Evolutionary conservation across 2,113 vertebrate species (phyloP), one percentile per base, ranked within the genome.

Genomic region (Emydocephalus ijimae): DNA sequence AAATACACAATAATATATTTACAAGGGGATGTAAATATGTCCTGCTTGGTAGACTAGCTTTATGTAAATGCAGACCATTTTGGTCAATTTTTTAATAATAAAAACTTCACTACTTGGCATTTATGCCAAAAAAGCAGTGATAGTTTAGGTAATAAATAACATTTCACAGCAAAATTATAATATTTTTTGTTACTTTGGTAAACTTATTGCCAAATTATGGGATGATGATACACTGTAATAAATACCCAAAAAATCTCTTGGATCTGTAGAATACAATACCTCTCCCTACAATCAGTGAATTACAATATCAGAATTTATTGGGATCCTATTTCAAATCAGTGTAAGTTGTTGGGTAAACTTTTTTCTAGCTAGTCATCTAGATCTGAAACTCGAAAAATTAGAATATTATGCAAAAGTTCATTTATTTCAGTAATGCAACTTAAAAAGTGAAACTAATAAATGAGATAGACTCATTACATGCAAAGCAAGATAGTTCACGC

Each of bases 191-290:
- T 81, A 81, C 15, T 23, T 74, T 88, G 21, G 2, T 23, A 87
- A 91, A 91, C 0, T n/a, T 24, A 2, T 86, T 85, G 23, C 6
- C 15, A 87, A 59, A 50, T 52, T 50, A 90, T 87, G 64, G 39
- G 29, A 88, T 39, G 23, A 69, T 39, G 4, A 29, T 21, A 54
- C 88, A 26, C 24, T 59, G 57, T 59, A 90, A 5, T 93, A 90
- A 48, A 56, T 21, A 21, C 14, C 88, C 54, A 18, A 29, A 92
- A 92, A 94, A 39, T 59, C 6, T 26, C 52, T 85, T 50, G 85
- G 23, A 21, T 92, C 43, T 20, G 26, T 81, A 92, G 92, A 85
- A 93, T 81, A 90, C 93, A 89, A 89, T 34, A 55, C 91, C 90
- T 89, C 81, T 21, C 89, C 48, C 5, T 34, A 29, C 43, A 74